Percentiles rank a stretch among this genome's conserved stretches.
phyloP scores from a whole-genome alignment of 2,888 invertebrate genomes.

The Lasioglossum leucozonium region DNA sequence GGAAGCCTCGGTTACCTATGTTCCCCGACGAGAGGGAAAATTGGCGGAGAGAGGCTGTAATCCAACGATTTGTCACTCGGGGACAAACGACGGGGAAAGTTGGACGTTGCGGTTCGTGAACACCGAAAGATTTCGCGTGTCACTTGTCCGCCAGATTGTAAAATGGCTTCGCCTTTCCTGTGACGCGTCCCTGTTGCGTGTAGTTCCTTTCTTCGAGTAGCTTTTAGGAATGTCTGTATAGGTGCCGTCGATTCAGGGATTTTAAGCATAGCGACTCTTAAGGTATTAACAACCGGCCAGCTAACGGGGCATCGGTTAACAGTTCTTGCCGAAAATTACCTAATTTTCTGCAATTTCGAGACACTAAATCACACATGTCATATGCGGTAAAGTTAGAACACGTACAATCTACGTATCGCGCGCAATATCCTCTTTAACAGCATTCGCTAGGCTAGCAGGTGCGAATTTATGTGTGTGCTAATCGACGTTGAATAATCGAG shows the following conservation, averaged over 20 bases:
- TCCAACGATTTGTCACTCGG: slow-evolving; percentile 34
- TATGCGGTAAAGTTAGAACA: background rate
- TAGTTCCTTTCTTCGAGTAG: background rate
- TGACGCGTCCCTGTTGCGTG: background rate
- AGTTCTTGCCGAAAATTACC: background rate
- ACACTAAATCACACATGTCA: background rate
- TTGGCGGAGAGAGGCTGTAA: slow-evolving; percentile 20
- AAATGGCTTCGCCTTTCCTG: background rate
- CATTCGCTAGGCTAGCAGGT: background rate
- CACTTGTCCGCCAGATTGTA: background rate
- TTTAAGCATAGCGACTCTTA: background rate
- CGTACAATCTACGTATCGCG: background rate
- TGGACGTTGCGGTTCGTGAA: slow-evolving; percentile 11
- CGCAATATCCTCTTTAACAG: background rate
- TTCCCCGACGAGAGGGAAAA: slow-evolving; percentile 24
- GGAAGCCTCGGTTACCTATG: slow-evolving; percentile 15
- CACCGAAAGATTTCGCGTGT: background rate
- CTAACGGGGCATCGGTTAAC: background rate
- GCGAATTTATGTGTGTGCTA: background rate
- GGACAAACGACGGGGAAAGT: background rate
- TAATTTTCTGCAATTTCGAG: background rate
- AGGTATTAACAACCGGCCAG: background rate
- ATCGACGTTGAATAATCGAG: slow-evolving; percentile 3
- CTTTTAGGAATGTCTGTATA: background rate
- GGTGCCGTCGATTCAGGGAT: background rate